A percentile compares a stretch with the other conserved stretches of the same genome.
Conservation (phyloP, 2,797 vertebrate genomes). For the Pelochelys cantorii region DNA sequence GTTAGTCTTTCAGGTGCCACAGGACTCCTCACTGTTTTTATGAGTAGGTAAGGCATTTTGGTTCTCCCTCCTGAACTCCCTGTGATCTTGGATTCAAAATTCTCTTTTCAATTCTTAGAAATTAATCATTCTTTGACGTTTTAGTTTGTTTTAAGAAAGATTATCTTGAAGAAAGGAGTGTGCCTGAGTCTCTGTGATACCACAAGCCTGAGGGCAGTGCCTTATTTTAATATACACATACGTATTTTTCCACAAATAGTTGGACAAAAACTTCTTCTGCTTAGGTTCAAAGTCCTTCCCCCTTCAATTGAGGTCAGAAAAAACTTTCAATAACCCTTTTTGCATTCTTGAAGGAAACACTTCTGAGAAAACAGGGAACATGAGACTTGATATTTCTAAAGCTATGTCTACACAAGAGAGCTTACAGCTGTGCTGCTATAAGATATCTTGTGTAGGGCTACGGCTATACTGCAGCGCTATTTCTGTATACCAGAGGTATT, state of each 20-base stretch:
- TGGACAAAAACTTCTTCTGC: rapidly evolving
- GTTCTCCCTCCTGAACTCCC: not conserved
- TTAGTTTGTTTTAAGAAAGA: no score
- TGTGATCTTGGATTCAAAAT: not conserved
- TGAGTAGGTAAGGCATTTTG: not conserved
- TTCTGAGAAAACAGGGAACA: not conserved
- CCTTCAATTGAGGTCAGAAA: not conserved
- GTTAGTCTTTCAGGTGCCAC: no score
- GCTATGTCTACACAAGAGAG: no score
- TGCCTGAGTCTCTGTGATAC: not conserved
- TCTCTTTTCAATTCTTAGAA: no score
- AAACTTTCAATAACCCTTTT: not conserved
- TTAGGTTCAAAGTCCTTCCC: not conserved
- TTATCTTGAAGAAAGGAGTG: not conserved
- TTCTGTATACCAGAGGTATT: no score
- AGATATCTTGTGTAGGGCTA: no score
- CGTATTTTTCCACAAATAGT: not conserved
- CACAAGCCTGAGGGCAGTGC: not conserved
- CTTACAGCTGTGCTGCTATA: no score
- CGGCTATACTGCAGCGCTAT: no score
- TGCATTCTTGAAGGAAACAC: not conserved
- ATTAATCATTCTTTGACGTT: no score
- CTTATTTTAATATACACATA: not conserved
- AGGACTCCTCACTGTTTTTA: no score
- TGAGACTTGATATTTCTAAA: not conserved